phyloP scores from a whole-genome alignment of 1,140 invertebrate genomes.

The Ectropis grisescens region DNA sequence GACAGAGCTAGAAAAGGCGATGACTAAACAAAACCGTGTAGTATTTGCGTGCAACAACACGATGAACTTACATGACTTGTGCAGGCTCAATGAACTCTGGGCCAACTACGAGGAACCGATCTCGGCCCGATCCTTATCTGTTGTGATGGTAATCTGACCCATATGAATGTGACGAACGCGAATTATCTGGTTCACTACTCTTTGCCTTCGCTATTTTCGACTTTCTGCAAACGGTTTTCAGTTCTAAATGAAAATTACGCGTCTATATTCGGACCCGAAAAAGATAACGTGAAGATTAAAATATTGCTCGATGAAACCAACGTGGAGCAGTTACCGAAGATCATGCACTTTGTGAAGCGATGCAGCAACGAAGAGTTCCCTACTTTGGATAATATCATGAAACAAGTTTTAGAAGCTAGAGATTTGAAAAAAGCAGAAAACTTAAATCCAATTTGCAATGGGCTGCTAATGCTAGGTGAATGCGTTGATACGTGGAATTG shows the following conservation, averaged over 20 bases:
- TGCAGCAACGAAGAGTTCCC: conserved; percentile 36
- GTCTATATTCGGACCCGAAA: conserved; percentile 40
- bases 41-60: conserved; percentile 34
- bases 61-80: conserved; percentile 46
- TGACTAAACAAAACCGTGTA: conserved; percentile 22
- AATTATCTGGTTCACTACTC: conserved; percentile 52
- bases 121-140: conserved; percentile 45
- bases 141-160: conserved; percentile 50
- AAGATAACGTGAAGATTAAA: conserved; percentile 36
- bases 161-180: conserved; percentile 50
- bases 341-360: conserved; percentile 51
- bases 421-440: conserved; percentile 37
- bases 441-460: conserved; percentile 42
- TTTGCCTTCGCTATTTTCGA: conserved; percentile 40
- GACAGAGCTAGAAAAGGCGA: conserved; percentile 17
- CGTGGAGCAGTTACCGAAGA: conserved; percentile 50
- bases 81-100: conserved; percentile 29
- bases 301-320: conserved; percentile 47
- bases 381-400: conserved; percentile 25
- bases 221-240: conserved; percentile 50
- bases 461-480: conserved; percentile 35
- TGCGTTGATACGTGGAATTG: conserved; percentile 52
- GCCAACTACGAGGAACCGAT: conserved; percentile 32
- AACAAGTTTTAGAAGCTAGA: conserved; percentile 30
- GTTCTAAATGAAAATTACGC: conserved; percentile 54